Evolutionary conservation across 2,797 vertebrate species (phyloP).

Genomic region (Urosaurus nigricauda): DNA sequence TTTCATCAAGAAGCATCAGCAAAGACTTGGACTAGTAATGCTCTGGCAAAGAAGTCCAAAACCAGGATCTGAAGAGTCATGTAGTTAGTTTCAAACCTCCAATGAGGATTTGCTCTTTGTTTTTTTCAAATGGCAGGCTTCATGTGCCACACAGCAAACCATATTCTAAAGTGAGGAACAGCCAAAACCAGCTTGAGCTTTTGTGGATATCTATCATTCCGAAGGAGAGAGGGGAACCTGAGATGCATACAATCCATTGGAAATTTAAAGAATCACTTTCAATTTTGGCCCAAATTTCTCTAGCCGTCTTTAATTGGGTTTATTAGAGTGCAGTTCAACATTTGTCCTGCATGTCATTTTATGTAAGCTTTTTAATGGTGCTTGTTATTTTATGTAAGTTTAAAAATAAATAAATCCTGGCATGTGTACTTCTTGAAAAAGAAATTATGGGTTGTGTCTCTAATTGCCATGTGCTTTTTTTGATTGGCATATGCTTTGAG

Average conservation of each 20-base stretch:
- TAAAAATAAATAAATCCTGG: neutral
- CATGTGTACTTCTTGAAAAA: conserved; percentile 1
- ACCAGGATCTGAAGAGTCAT: neutral
- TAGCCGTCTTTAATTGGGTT: neutral
- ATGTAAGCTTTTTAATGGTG: neutral
- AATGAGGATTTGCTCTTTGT: neutral
- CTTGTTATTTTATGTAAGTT: neutral
- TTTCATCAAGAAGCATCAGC: neutral
- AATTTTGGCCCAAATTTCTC: neutral
- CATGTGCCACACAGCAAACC: neutral
- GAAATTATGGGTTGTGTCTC: neutral
- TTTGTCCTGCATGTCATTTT: neutral
- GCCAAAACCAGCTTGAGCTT: neutral
- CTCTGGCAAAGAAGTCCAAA: neutral
- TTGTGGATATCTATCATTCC: neutral
- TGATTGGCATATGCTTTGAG: conserved; percentile 22
- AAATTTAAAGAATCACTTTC: neutral
- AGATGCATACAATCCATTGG: neutral
- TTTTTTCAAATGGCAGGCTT: neutral
- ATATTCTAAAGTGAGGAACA: neutral
- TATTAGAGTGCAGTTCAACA: neutral
- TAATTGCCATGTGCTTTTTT: neutral
- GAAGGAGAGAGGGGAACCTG: neutral
- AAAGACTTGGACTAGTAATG: neutral
- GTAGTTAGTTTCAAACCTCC: neutral